A percentile compares a stretch with the other conserved stretches of the same genome.
These are phyloP conservation scores for Hybos culiciformis DNA, from an alignment of 2,888 invertebrate genomes.

Conservation along the genomic window DNA sequence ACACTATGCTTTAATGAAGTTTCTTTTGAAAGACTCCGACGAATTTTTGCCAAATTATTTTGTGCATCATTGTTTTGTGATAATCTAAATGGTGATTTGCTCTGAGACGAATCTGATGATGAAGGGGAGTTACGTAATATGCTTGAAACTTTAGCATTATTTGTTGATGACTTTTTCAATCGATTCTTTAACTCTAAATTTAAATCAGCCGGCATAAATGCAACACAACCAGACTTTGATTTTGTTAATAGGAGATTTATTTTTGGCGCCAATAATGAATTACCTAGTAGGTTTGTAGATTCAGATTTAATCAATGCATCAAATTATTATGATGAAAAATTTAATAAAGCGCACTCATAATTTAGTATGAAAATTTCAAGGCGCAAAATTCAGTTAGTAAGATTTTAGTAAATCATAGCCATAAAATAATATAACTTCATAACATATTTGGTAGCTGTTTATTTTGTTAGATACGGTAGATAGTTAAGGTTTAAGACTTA, in stretches of 20 bases:
- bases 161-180: conserved; percentile 28
- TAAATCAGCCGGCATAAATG: conserved; percentile 31
- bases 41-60: conserved; percentile 27
- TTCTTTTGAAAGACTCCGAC: conserved; percentile 28
- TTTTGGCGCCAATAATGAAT: conserved; percentile 15
- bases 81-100: conserved; percentile 13
- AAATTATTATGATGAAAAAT: too few relatives aligned
- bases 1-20: conserved; percentile 7
- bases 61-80: conserved; percentile 17
- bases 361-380: too few relatives aligned
- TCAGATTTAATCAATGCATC: too few relatives aligned
- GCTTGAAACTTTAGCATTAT: conserved; percentile 31
- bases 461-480: too few relatives aligned
- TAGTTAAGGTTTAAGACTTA: too few relatives aligned
- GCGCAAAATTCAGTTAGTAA: too few relatives aligned
- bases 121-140: conserved; percentile 31
- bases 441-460: too few relatives aligned
- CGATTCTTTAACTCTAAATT: conserved; percentile 34
- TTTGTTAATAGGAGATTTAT: conserved; percentile 29
- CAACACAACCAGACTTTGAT: conserved; percentile 26
- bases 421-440: too few relatives aligned
- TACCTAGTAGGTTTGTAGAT: too few relatives aligned
- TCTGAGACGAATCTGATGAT: conserved; percentile 17
- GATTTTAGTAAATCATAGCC: too few relatives aligned
- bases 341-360: too few relatives aligned